Conservation (phyloP, 2,797 vertebrate genomes). For the Premnoplex brunnescens region DNA sequence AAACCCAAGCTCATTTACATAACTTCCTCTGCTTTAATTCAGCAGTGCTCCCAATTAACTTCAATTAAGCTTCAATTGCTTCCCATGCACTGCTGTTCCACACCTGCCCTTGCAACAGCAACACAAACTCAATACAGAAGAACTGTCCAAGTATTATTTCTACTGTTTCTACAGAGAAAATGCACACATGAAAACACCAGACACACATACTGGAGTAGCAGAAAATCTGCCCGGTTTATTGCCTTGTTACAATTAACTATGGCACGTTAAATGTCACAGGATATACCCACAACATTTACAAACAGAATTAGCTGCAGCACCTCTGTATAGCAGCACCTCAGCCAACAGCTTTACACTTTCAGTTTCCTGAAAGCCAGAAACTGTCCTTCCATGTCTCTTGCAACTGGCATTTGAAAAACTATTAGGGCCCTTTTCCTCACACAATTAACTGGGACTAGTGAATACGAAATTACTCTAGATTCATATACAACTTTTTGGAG, state of each 20-base stretch:
- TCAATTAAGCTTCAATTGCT: not conserved
- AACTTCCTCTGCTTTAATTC: not conserved
- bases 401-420: not conserved
- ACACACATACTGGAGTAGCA: fast-evolving
- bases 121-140: not conserved
- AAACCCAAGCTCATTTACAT: not conserved
- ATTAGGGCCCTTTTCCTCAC: not conserved
- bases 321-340: not conserved
- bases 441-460: not conserved
- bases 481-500: not conserved
- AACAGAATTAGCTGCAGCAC: not conserved
- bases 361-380: not conserved
- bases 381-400: not conserved
- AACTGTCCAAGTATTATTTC: not conserved
- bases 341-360: not conserved
- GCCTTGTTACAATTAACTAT: not conserved
- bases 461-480: not conserved
- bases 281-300: not conserved
- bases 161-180: not conserved
- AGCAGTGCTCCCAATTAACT: not conserved
- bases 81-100: not conserved
- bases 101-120: not conserved
- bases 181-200: not conserved
- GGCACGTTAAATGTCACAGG: not conserved
- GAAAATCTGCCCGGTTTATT: not conserved